Evolutionary conservation across 2,797 vertebrate species (phyloP).

Genomic region (Pipistrellus nathusii): DNA sequence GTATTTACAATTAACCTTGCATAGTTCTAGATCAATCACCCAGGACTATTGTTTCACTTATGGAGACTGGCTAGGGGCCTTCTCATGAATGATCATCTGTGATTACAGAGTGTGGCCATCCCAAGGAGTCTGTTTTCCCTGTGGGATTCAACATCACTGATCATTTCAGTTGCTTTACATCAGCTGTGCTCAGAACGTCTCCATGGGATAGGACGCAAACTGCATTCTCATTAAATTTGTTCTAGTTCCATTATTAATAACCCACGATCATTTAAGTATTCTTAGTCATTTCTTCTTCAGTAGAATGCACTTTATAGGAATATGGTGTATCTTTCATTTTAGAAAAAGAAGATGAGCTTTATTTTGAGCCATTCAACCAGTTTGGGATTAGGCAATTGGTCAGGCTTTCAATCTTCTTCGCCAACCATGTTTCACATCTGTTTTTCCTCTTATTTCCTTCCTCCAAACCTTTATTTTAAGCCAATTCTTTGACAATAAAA

Average conservation of each 20-base stretch:
- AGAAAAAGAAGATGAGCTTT: conserved; percentile 59
- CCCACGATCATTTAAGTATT: background rate
- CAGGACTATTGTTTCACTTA: conserved; percentile 26
- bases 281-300: background rate
- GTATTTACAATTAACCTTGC: conserved; percentile 1
- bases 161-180: conserved; percentile 74
- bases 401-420: background rate
- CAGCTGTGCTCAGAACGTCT: conserved; percentile 75
- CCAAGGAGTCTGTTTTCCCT: conserved; percentile 66
- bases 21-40: conserved; percentile 41
- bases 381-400: background rate
- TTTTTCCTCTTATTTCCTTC: background rate
- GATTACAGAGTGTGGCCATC: conserved; percentile 61
- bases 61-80: conserved; percentile 39
- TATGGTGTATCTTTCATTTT: background rate
- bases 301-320: background rate
- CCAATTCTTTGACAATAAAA: background rate
- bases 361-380: conserved; percentile 10
- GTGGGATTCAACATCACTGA: conserved; percentile 6
- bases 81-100: conserved; percentile 6
- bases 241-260: conserved; percentile 65
- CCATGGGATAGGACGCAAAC: conserved; percentile 59
- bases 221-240: conserved; percentile 74
- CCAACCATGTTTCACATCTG: background rate
- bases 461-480: conserved; percentile 23